These are phyloP conservation scores for Lipotes vexillifer DNA, from an alignment of 2,113 vertebrate species.

Conservation along the genomic window DNA sequence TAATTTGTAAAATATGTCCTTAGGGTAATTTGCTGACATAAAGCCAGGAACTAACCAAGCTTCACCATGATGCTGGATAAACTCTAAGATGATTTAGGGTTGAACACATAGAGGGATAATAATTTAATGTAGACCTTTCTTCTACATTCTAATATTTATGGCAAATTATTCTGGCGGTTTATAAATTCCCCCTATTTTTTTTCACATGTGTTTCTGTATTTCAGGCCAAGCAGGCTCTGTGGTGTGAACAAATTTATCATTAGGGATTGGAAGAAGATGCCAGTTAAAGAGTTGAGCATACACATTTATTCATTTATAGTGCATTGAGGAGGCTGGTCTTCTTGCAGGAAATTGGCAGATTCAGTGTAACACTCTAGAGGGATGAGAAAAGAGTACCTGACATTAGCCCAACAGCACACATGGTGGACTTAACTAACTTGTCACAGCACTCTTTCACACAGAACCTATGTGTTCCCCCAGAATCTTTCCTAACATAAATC, in stretches of 20 bases:
- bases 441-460: neutral
- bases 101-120: neutral
- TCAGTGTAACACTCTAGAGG: neutral
- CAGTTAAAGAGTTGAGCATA: neutral
- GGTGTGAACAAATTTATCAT: neutral
- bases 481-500: neutral
- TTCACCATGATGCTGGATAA: neutral
- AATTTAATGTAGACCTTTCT: neutral
- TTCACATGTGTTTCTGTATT: neutral
- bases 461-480: neutral
- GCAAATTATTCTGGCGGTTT: neutral
- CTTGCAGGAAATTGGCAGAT: neutral
- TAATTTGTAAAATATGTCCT: conserved; percentile 27
- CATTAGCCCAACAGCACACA: neutral
- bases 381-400: neutral
- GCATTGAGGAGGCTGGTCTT: neutral
- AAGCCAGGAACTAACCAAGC: neutral
- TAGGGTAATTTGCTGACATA: conserved; percentile 23
- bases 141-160: neutral
- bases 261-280: neutral
- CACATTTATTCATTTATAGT: neutral
- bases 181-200: neutral
- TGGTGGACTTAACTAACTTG: neutral
- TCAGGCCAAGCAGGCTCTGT: neutral
- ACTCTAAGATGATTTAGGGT: neutral